Evolutionary conservation across 1,140 invertebrate genomes (phyloP), one percentile per base, ranked within the genome.

Genomic region (Latrodectus geometricus): DNA sequence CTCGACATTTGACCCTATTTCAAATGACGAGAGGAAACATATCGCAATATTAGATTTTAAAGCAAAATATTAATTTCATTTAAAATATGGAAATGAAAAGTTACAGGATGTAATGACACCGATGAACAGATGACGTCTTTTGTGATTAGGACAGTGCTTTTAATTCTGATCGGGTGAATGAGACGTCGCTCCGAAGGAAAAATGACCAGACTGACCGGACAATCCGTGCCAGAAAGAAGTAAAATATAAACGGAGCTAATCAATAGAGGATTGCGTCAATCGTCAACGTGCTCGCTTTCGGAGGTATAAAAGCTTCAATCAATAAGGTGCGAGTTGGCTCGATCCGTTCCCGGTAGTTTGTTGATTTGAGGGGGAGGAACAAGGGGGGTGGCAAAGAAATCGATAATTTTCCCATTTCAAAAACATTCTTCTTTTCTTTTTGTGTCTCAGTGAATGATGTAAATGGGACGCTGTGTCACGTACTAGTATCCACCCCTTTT

Each of bases 381-480:
- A 14, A 17, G 11, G 12, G 21, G 23, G 9, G 8, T 48, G 49
- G 48, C 23, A 73, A 23, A 50, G 49, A n/a, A 20, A 50, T 49
- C 23, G 70, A 73, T 73, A 73, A 14, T 15, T 15, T 50, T 73
- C 48, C 35, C 48, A 11, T 21, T 35, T 35, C 35, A 73, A 73
- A 49, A 35, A 73, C 35, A 48, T 49, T 15, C 48, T 49, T 15
- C 48, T 23, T 14, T 73, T 23, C 9, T n/a, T 35, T 35, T 69
- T 21, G 14, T 69, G 20, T 69, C 21, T 69, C n/a, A 69, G 14
- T 15, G 61, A 65, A n/a, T 61, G 54, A 61, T 61, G 54, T 14
- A 61, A 69, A 69, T 69, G 68, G 68, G 68, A n/a, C 20, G 68
- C 68, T 23, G 21, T 69, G 68, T 23, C 68, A 69, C 21, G 68